Percentiles rank a stretch among this genome's conserved stretches.
Evolutionary conservation across 2,113 vertebrate species (phyloP).

Genomic region (Gymnorhina tibicen): DNA sequence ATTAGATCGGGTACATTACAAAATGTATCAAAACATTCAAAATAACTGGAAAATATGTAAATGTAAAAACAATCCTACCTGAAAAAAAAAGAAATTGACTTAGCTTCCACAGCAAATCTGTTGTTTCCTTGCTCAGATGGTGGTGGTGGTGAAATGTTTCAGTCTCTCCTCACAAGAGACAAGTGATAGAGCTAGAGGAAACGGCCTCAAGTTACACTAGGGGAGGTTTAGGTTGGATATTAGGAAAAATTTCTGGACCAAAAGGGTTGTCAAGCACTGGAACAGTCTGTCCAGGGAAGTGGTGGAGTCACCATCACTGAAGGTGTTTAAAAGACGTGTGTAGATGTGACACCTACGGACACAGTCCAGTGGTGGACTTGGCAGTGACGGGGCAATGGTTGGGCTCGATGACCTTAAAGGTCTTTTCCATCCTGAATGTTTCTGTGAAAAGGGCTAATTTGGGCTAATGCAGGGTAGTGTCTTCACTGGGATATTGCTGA

Average conservation of each 20-base stretch:
- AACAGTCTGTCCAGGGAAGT: neutral
- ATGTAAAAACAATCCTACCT: neutral
- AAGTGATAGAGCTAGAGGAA: neutral
- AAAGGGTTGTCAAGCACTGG: neutral
- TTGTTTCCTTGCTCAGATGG: neutral
- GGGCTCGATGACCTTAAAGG: rapidly evolving
- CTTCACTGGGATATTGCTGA: neutral
- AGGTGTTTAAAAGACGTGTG: neutral
- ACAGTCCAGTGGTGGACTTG: neutral
- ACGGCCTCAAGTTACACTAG: neutral
- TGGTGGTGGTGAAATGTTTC: neutral
- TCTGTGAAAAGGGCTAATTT: neutral
- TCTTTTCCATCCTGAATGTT: neutral
- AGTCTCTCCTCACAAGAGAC: neutral
- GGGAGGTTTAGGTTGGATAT: neutral
- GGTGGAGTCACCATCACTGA: neutral
- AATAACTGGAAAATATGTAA: neutral
- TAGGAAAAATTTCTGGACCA: neutral
- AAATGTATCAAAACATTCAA: neutral
- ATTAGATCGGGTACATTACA: neutral
- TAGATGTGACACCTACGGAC: neutral
- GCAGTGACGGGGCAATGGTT: neutral
- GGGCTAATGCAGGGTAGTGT: neutral
- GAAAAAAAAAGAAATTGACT: neutral
- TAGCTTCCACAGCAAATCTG: neutral